Base-by-base conservation (phyloP, 2,113 vertebrate genomes). In the Siphamia tubifer region DNA sequence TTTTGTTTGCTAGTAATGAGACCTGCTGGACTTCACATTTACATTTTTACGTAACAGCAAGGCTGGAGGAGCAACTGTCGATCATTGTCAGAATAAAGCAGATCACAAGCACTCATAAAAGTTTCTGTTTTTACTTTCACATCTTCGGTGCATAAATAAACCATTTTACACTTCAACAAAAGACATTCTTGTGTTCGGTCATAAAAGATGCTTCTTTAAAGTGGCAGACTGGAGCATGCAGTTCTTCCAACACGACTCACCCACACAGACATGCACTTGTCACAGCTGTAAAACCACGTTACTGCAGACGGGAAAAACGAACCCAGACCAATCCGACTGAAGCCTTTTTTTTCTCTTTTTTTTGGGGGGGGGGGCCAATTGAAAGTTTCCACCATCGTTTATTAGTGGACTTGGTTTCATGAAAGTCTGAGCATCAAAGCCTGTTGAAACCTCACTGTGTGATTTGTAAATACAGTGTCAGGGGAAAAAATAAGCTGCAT, bases 201-300 rank as follows among this genome's bases (percentile, higher is more conserved):
- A 69, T 84, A 86, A 84, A 89, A 77, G 19, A 5, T 8, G 27
- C 32, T 19, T 45, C 82, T 87, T 81, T 86, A 71, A 86, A 87
- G 87, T 81, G 75, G 73, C 54, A 0, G 40, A 61, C 35, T 23
- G 54, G 75, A 87, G 78, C 69, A 75, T 45, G 75, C 71, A 71
- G 53, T 30, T 49, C 27, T 20, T 34, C 69, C 76, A 19, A 54
- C 16, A 2, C 30, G 21, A 20, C n/a, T 68, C 70, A 39, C 78
- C 77, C 77, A 57, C 67, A 39, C 67, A 80, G 79, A 84, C 83
- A 27, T 74, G 75, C 83, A 89, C 85, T 89, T 86, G 87, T 61
- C 44, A 61, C 53, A 54, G 75, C 75, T 23, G 47, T 76, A 34
- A 74, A 73, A 71, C 40, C 51, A 1, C 51, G 49, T 43, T 44